Conservation (phyloP, 2,113 vertebrate species). For the Okapia johnstoni region DNA sequence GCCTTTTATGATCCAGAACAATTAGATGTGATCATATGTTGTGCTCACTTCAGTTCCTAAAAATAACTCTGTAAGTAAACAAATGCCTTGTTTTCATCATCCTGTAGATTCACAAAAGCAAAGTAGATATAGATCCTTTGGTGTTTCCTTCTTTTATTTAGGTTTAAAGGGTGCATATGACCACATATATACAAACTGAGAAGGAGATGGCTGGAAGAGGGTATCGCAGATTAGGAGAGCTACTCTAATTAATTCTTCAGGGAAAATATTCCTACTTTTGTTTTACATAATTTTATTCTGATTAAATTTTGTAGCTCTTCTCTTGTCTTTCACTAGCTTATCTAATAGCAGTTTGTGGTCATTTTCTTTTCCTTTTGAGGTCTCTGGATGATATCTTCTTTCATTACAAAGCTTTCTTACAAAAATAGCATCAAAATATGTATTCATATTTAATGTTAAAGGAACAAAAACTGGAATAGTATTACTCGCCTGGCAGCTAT, state of each 20-base stretch:
- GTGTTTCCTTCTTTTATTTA: neutral
- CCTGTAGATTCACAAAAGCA: neutral
- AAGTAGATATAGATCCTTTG: neutral
- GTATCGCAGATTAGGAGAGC: neutral
- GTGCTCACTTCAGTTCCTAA: neutral
- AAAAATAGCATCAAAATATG: neutral
- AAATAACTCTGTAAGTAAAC: neutral
- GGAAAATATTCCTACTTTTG: slow-evolving; percentile 8
- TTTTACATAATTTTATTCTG: slow-evolving; percentile 5
- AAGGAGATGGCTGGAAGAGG: neutral
- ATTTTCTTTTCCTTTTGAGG: slow-evolving; percentile 17
- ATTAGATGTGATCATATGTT: neutral
- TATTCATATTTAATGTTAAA: slow-evolving; percentile 32
- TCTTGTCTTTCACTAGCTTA: neutral
- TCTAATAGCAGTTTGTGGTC: neutral
- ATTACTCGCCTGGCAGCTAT: slow-evolving; percentile 24
- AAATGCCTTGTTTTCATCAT: neutral
- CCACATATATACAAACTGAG: neutral
- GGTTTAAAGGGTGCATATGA: neutral
- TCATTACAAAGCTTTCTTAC: neutral
- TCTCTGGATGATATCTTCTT: neutral
- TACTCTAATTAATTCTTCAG: slow-evolving; percentile 18
- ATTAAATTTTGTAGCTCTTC: neutral
- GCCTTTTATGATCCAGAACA: neutral
- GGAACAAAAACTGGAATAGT: neutral